Conservation (phyloP, 2,797 vertebrate genomes). For the Pangasius macronema region DNA sequence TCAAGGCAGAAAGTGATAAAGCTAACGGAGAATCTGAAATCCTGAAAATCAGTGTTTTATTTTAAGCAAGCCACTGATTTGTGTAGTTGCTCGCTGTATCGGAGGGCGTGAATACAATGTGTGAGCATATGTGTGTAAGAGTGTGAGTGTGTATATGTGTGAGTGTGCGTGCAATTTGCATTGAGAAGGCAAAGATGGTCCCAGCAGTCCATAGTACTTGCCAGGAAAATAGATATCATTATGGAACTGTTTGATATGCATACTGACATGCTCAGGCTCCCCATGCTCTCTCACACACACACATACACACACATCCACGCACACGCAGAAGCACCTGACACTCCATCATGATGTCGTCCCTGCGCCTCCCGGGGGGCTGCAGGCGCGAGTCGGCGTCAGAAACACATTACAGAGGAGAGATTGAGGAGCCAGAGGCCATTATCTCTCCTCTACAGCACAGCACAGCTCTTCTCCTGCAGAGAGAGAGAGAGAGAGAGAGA, state of each 20-base stretch:
- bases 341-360: constrained; percentile 80
- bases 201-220: constrained; percentile 62
- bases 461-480: constrained; percentile 48
- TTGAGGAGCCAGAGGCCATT: constrained; percentile 76
- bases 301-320: constrained; percentile 37
- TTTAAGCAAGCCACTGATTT: constrained; percentile 7
- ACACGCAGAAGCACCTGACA: constrained; percentile 78
- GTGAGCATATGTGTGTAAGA: constrained; percentile 7
- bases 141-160: constrained; percentile 27
- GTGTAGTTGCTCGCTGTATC: constrained; percentile 4
- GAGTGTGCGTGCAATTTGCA: constrained; percentile 50
- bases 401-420: constrained; percentile 79
- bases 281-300: constrained; percentile 49
- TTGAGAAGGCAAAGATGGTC: constrained; percentile 62
- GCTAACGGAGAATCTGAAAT: constrained; percentile 17
- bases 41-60: constrained; percentile 24
- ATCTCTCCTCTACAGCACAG: constrained; percentile 62
- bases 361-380: constrained; percentile 61
- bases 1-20: background rate
- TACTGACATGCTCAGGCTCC: constrained; percentile 58
- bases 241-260: constrained; percentile 78
- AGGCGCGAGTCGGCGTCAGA: constrained; percentile 66
- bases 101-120: background rate
- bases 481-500: constrained; percentile 40
- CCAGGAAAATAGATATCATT: constrained; percentile 69